phyloP scores from a whole-genome alignment of 2,888 invertebrate genomes.

The Yponomeuta cagnagella region DNA sequence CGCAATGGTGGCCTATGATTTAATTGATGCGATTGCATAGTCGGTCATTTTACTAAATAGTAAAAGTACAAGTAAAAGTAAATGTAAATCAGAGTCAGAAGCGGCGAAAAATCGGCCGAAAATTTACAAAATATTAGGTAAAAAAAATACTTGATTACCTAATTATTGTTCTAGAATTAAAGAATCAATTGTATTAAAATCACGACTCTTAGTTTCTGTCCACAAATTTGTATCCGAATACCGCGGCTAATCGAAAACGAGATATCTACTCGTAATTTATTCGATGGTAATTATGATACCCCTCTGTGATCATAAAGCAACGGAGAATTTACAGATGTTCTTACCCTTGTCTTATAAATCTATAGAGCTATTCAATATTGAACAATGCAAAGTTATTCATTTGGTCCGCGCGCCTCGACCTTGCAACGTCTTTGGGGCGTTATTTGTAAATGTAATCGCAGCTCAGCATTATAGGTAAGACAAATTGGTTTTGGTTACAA shows the following conservation, averaged over 20 bases:
- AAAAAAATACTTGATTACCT: too few species aligned
- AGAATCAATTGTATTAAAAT: too few species aligned
- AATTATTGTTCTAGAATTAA: too few species aligned
- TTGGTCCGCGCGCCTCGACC: conserved; percentile 30
- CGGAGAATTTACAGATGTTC: background rate
- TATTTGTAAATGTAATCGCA: background rate
- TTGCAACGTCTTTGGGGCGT: conserved; percentile 32
- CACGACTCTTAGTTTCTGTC: too few species aligned
- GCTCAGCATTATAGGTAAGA: background rate
- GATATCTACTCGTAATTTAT: conserved; percentile 3
- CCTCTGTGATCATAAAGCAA: background rate
- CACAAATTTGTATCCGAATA: background rate
- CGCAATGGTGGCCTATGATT: too few species aligned
- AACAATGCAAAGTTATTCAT: conserved; percentile 42
- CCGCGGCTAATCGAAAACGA: background rate
- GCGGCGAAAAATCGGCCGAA: too few species aligned
- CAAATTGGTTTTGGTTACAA: background rate
- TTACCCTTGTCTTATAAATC: conserved; percentile 36
- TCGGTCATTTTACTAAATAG: too few species aligned
- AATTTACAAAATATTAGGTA: too few species aligned
- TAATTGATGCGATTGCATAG: too few species aligned
- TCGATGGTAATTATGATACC: conserved; percentile 1
- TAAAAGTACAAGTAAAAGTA: too few species aligned
- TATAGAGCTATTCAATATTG: conserved; percentile 44
- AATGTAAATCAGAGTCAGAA: too few species aligned